Evolutionary conservation across 1,140 invertebrate genomes (phyloP).

Genomic region (Drosophila eugracilis): DNA sequence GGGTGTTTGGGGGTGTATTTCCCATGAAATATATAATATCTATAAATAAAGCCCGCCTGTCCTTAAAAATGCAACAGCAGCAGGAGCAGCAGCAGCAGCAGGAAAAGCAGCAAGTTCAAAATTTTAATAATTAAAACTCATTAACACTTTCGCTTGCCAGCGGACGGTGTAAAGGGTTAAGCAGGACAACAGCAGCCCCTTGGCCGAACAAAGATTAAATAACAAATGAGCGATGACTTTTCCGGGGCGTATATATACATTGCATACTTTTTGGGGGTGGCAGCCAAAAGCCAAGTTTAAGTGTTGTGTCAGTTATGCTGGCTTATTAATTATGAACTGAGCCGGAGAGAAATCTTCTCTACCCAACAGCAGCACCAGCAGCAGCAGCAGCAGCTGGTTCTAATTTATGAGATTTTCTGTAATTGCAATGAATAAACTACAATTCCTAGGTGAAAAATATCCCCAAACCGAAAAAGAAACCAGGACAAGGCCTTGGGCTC

Average conservation of each 20-base stretch:
- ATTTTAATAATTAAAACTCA: conserved; percentile 82
- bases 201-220: conserved; percentile 74
- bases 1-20: neutral
- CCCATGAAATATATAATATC: conserved; percentile 46
- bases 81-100: conserved; percentile 11
- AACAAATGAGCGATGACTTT: conserved; percentile 81
- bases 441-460: conserved; percentile 2
- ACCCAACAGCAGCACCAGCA: conserved; percentile 13
- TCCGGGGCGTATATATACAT: conserved; percentile 7
- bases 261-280: conserved; percentile 51
- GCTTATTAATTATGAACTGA: conserved; percentile 65
- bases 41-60: conserved; percentile 35
- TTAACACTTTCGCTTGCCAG: conserved; percentile 66
- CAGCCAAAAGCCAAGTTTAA: neutral
- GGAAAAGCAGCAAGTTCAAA: conserved; percentile 22
- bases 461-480: neutral
- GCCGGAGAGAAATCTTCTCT: conserved; percentile 14
- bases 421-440: conserved; percentile 62
- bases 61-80: conserved; percentile 40
- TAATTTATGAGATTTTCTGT: conserved; percentile 68
- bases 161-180: conserved; percentile 1
- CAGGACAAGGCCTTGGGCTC: conserved; percentile 16
- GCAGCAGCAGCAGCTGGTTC: conserved; percentile 30
- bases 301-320: conserved; percentile 35
- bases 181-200: conserved; percentile 6